These are phyloP conservation scores for Pelvicachromis taeniatus DNA, from an alignment of 2,113 vertebrate species.

Conservation along the genomic window DNA sequence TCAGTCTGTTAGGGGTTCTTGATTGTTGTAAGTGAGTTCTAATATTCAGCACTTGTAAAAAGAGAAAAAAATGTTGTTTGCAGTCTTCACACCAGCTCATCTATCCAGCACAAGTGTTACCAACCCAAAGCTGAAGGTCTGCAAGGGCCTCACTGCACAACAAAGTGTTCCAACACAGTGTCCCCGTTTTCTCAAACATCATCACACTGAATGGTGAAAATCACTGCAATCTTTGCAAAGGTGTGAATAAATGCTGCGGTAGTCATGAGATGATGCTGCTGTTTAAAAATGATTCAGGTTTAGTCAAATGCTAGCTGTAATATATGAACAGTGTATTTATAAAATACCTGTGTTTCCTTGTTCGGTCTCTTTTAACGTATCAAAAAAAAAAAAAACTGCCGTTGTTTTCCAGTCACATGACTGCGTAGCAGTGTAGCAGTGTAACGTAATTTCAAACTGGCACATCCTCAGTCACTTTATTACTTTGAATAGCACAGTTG, in stretches of 20 bases:
- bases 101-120: conserved; percentile 68
- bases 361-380: background rate
- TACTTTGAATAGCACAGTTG: background rate
- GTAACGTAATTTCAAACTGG: background rate
- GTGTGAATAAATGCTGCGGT: conserved; percentile 69
- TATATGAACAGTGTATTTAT: background rate
- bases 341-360: background rate
- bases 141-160: conserved; percentile 66
- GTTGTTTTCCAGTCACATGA: background rate
- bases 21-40: background rate
- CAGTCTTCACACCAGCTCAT: conserved; percentile 70
- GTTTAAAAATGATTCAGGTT: background rate
- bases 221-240: conserved; percentile 63
- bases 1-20: background rate
- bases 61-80: conserved; percentile 47
- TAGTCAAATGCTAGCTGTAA: conserved; percentile 10
- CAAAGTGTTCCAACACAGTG: conserved; percentile 64
- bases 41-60: conserved; percentile 11
- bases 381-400: background rate
- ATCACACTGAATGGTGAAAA: conserved; percentile 63
- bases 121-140: conserved; percentile 66
- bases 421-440: background rate
- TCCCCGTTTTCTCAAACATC: conserved; percentile 63
- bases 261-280: conserved; percentile 53
- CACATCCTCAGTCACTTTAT: background rate